Percentiles rank a stretch among this genome's conserved stretches.
Evolutionary conservation across 2,888 invertebrate species (phyloP).

Genomic region (Imbricaverruca yamaguchii): DNA sequence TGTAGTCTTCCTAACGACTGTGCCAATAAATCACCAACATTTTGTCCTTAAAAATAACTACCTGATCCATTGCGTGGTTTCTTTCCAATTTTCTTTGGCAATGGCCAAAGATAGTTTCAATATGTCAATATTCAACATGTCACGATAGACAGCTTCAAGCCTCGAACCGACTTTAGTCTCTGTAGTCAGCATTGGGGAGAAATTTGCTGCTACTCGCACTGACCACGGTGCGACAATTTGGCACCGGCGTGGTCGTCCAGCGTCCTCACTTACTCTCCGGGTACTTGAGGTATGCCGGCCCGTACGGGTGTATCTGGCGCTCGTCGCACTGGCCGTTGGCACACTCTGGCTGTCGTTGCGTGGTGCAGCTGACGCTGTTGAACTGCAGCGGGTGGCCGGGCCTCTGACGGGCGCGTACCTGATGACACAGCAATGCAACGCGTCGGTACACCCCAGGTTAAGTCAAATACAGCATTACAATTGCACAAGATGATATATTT

Average conservation of each 20-base stretch:
- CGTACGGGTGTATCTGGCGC: background rate
- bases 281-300: background rate
- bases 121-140: background rate
- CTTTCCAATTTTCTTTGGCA: background rate
- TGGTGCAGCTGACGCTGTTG: conserved; percentile 4
- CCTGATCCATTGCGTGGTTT: too few relatives aligned
- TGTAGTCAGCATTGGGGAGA: too few relatives aligned
- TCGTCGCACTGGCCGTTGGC: background rate
- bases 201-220: too few relatives aligned
- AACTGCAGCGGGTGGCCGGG: background rate
- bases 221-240: too few relatives aligned
- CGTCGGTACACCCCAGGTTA: too few relatives aligned
- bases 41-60: too few relatives aligned
- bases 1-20: too few relatives aligned
- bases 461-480: too few relatives aligned
- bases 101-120: background rate
- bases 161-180: too few relatives aligned
- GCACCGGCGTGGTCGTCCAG: background rate
- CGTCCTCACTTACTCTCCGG: background rate
- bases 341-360: background rate
- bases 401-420: background rate
- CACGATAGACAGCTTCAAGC: too few relatives aligned
- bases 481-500: too few relatives aligned
- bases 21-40: too few relatives aligned
- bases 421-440: background rate